Evolutionary conservation across 2,888 invertebrate genomes (phyloP), one percentile per base, ranked within the genome.

Genomic region (Mesorhabditis belari): DNA sequence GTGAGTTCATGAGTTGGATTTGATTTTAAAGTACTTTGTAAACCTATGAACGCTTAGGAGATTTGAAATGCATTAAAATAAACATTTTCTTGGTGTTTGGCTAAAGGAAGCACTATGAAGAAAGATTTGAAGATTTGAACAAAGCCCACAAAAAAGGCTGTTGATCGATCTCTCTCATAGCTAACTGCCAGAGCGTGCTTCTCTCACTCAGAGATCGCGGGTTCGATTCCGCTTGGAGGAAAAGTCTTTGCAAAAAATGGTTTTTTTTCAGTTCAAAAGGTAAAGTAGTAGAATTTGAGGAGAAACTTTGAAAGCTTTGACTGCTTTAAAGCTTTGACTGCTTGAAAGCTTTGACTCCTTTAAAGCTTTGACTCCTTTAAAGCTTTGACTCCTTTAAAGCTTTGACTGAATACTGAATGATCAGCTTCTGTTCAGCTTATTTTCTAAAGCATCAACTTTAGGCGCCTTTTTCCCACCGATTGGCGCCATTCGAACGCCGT

Each of bases 401-500:
- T 35, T 35, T 1, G 44, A n/a, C n/a, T n/a, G n/a, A n/a, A n/a
- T n/a, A n/a, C 44, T 35, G 1, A 35, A n/a, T 35, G 12, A 17
- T 35, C 1, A 1, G 44, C 44, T 35, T 35, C 12, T 35, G 44
- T n/a, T 35, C 44, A 35, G 12, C 44, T n/a, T 17, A 17, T 9
- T 19, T 51, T 51, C 21, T n/a, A n/a, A n/a, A n/a, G n/a, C n/a
- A n/a, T 2, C 19, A n/a, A 25, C 51, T 67, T 57, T 55, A 67
- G 67, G 66, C 9, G 64, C 66, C n/a, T 27, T 27, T 0, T 62
- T 59, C 28, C 68, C 66, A 1, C 71, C 71, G 5, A 60, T 64
- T 35, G 71, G 71, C n/a, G 71, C 69, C 6, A 66, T 71, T 9
- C 56, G 67, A 28, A 71, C 71, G 4, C 71, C 71, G 5, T 52